Percentiles rank a stretch among this genome's conserved stretches.
Conservation (phyloP, 2,797 vertebrate species). For the Malurus splendens region DNA sequence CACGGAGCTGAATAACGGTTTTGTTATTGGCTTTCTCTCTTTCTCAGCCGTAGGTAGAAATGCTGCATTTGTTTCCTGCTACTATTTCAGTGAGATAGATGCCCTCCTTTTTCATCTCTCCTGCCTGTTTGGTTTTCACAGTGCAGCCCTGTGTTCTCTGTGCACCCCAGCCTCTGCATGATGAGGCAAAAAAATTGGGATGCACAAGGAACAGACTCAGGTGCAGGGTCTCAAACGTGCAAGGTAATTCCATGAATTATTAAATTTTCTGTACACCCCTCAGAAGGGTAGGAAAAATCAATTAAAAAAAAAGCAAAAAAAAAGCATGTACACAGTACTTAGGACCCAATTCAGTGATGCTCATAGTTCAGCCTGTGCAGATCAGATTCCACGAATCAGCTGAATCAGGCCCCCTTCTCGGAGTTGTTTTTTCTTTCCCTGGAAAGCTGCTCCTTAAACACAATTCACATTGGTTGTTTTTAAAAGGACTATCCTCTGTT, state of each 20-base stretch:
- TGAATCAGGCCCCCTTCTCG: conserved; percentile 5
- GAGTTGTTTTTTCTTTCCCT: conserved; percentile 24
- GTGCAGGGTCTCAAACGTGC: background rate
- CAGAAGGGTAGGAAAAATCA: background rate
- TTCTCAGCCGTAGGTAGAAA: conserved; percentile 48
- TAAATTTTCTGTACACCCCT: background rate
- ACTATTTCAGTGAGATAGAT: background rate
- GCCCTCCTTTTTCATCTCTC: background rate
- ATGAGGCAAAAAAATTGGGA: background rate
- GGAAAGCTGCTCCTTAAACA: conserved; percentile 39
- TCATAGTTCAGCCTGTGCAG: background rate
- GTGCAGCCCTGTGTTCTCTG: background rate
- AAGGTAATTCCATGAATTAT: background rate
- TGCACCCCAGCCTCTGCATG: background rate
- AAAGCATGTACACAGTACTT: background rate
- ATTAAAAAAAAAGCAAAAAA: accelerated
- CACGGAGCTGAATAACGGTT: conserved; percentile 48
- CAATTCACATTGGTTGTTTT: conserved; percentile 43
- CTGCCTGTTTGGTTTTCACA: background rate
- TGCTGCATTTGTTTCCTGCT: conserved; percentile 26
- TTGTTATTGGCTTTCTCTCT: conserved; percentile 41
- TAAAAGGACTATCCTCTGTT: conserved; percentile 39
- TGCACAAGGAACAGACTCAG: background rate
- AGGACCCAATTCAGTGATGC: background rate
- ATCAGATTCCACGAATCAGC: conserved; percentile 27